Evolutionary conservation across 92 coral and sea anemone species (phyloP).

Genomic region (Meandrina meandrites): DNA sequence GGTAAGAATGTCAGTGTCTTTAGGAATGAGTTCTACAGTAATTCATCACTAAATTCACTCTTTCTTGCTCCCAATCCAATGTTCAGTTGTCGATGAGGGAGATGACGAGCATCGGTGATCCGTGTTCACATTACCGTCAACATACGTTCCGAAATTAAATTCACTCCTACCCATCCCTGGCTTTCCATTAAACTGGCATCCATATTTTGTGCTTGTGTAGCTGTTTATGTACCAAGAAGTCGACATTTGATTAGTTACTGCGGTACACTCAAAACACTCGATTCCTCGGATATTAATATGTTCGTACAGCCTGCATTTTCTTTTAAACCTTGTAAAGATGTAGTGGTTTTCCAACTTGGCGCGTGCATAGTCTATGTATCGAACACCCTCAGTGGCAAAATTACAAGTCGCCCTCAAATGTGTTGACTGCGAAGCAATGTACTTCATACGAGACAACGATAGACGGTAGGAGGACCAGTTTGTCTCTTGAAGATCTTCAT

Average conservation of each 20-base stretch:
- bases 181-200: too few species aligned
- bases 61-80: constrained; percentile 15
- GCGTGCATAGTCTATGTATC: constrained; percentile 4
- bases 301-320: neutral
- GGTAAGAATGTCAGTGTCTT: too few species aligned
- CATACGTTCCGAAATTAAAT: constrained; percentile 8
- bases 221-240: constrained; percentile 1
- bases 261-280: neutral
- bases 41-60: too few species aligned
- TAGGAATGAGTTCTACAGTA: too few species aligned
- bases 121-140: neutral
- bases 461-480: constrained; percentile 34
- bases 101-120: constrained; percentile 18
- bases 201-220: constrained; percentile 2
- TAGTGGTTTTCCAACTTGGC: neutral
- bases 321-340: neutral
- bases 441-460: constrained; percentile 34
- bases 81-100: neutral
- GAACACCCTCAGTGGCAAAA: neutral
- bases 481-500: neutral
- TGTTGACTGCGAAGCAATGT: constrained; percentile 21
- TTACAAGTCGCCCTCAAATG: constrained; percentile 42
- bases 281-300: constrained; percentile 6
- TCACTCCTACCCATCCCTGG: too few species aligned
- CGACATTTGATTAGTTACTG: neutral